Evolutionary conservation across 2,888 invertebrate species (phyloP).

Genomic region (Cataglyphis rosenhaueri): DNA sequence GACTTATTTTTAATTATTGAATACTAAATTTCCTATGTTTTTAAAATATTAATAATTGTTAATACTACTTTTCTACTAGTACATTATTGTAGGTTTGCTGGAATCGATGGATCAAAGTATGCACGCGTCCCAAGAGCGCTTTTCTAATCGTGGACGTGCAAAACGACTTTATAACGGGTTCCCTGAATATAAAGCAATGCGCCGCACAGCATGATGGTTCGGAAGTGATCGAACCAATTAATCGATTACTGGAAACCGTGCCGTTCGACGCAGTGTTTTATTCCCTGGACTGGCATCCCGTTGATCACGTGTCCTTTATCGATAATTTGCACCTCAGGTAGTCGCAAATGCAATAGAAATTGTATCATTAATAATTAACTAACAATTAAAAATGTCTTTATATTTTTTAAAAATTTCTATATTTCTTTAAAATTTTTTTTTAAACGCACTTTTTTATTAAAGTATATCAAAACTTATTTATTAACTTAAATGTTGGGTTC

Average conservation of each 20-base stretch:
- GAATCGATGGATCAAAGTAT: constrained; percentile 96
- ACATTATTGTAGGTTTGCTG: constrained; percentile 88
- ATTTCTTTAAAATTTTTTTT: not conserved
- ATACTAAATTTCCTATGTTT: not conserved
- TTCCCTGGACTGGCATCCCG: constrained; percentile 99
- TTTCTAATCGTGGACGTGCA: constrained; percentile 98
- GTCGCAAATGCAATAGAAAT: constrained; percentile 18
- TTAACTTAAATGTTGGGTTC: not conserved
- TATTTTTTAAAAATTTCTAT: too few relatives aligned
- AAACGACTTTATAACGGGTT: constrained; percentile 98
- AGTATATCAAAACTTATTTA: not conserved
- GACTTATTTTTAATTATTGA: not conserved
- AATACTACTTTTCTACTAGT: not conserved
- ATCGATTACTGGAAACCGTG: constrained; percentile 92
- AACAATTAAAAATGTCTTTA: not conserved
- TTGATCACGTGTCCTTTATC: constrained; percentile 97
- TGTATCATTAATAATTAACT: not conserved
- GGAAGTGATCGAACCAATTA: constrained; percentile 97
- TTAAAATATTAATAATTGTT: not conserved
- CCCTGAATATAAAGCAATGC: constrained; percentile 96
- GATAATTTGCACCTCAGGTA: constrained; percentile 91
- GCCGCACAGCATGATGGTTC: constrained; percentile 96
- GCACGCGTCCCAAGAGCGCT: constrained; percentile 92
- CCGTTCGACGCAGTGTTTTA: constrained; percentile 96
- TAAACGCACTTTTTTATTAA: not conserved